These are phyloP conservation scores for Otolemur crassicaudatus DNA, from an alignment of 2,797 vertebrate species.

Conservation along the genomic window DNA sequence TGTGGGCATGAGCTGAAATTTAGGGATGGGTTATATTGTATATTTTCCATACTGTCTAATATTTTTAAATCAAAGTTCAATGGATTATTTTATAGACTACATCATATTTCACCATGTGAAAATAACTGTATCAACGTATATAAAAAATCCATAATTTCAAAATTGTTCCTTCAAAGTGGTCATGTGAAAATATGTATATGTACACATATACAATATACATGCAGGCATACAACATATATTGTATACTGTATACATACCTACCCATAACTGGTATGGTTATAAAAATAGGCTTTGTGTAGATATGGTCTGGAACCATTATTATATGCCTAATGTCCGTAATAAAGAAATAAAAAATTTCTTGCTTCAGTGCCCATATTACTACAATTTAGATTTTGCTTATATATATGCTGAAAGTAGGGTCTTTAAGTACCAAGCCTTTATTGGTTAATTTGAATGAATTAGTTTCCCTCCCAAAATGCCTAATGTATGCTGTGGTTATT, in stretches of 20 bases:
- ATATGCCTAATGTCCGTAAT: neutral
- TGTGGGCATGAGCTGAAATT: neutral
- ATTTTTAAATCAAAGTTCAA: neutral
- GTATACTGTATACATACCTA: neutral
- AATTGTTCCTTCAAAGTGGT: neutral
- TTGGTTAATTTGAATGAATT: neutral
- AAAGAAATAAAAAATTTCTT: slow-evolving; percentile 49
- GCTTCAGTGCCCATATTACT: neutral
- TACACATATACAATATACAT: neutral
- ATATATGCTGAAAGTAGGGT: neutral
- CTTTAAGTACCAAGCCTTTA: slow-evolving; percentile 22
- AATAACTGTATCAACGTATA: neutral
- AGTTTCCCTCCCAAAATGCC: neutral
- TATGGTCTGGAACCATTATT: neutral
- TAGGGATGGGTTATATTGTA: neutral
- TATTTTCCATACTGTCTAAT: slow-evolving; percentile 26
- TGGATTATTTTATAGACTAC: neutral
- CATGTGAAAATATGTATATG: neutral
- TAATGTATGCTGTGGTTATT: neutral
- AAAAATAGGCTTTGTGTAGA: slow-evolving; percentile 34
- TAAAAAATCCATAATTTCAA: neutral
- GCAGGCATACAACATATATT: neutral
- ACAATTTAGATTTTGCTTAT: neutral
- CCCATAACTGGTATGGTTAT: neutral
- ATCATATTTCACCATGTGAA: slow-evolving; percentile 24